Conservation (phyloP, 2,797 vertebrate species). For the Anguilla megastoma region DNA sequence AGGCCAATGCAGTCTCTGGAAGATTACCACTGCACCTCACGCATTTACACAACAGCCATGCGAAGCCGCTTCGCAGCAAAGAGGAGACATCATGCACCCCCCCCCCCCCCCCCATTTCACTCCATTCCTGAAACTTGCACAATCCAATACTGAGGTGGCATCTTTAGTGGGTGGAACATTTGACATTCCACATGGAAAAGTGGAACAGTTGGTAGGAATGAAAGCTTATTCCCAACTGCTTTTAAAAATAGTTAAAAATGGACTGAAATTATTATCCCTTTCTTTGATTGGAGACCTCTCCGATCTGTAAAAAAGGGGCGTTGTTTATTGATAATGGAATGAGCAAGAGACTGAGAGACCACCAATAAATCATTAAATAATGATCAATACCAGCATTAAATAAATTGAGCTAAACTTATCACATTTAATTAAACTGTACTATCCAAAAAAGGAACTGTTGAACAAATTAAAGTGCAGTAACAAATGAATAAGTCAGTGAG, state of each 20-base stretch:
- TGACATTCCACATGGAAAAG: neutral
- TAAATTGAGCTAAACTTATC: constrained; percentile 11
- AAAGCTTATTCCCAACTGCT: neutral
- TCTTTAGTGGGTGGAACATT: neutral
- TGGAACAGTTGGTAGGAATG: neutral
- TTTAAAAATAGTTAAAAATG: neutral
- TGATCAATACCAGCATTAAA: constrained; percentile 18
- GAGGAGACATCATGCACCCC: neutral
- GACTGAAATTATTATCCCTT: neutral
- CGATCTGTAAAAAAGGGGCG: neutral
- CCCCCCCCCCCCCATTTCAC: neutral
- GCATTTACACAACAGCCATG: neutral
- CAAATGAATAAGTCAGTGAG: constrained; percentile 6
- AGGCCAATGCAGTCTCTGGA: neutral
- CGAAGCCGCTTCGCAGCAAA: neutral
- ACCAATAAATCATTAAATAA: constrained; percentile 23
- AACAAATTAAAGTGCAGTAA: constrained; percentile 3
- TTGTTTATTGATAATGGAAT: neutral
- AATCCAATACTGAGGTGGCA: neutral
- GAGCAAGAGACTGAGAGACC: neutral
- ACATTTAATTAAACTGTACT: constrained; percentile 11
- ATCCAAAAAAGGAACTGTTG: neutral
- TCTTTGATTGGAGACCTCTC: neutral
- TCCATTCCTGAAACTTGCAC: neutral
- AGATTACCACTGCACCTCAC: neutral